Percentiles rank a stretch among this genome's conserved stretches.
These are phyloP conservation scores for Entomyzon cyanotis DNA, from an alignment of 2,113 vertebrate species.

Conservation along the genomic window DNA sequence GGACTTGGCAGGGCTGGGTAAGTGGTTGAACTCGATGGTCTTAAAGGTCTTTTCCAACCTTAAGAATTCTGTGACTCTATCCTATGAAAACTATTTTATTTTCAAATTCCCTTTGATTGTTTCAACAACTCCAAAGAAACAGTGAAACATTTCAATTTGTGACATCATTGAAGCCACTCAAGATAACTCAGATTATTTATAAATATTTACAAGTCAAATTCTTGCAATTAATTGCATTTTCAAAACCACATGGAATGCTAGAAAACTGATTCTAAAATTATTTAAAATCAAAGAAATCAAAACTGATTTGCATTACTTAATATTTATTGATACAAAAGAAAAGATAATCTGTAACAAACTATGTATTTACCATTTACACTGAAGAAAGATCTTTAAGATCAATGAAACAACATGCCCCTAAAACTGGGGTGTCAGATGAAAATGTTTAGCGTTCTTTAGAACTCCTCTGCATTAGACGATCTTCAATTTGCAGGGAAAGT, in stretches of 20 bases:
- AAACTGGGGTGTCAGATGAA: background rate
- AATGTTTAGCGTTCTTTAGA: background rate
- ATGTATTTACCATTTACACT: conserved; percentile 4
- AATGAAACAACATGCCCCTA: background rate
- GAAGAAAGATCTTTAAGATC: background rate
- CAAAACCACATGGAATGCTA: background rate
- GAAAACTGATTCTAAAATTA: background rate
- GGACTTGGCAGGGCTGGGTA: background rate
- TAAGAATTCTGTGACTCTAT: background rate
- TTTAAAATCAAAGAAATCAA: background rate
- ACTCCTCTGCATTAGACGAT: background rate
- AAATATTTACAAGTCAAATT: conserved; percentile 4
- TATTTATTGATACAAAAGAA: conserved; percentile 35
- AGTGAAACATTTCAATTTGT: background rate
- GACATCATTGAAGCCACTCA: background rate
- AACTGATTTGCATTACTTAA: background rate
- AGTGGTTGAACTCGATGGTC: accelerated
- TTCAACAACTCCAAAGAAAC: background rate
- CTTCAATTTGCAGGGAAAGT: background rate
- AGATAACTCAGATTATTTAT: background rate
- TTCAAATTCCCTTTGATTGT: background rate
- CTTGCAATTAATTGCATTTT: background rate
- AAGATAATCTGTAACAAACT: background rate
- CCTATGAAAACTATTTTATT: background rate
- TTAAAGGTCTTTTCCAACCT: background rate